phyloP scores from a whole-genome alignment of 1,140 invertebrate genomes.

The Brachionus angularis region DNA sequence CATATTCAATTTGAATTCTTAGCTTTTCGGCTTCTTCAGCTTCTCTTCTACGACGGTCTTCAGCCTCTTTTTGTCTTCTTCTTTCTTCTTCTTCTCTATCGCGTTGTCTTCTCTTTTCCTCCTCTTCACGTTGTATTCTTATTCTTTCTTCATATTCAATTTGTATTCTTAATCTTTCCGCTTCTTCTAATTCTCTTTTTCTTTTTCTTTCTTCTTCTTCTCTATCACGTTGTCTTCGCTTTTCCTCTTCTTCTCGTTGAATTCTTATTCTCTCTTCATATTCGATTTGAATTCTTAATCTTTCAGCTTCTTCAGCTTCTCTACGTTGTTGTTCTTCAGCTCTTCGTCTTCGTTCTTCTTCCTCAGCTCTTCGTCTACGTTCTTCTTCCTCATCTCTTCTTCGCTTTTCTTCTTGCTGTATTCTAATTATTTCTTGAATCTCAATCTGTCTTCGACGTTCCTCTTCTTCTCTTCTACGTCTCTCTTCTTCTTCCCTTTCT shows the following conservation, averaged over 20 bases:
- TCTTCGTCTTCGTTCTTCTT: slow-evolving; percentile 45
- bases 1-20: slow-evolving; percentile 44
- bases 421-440: not conserved
- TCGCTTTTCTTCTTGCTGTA: slow-evolving; percentile 35
- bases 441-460: not conserved
- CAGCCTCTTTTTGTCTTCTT: not conserved
- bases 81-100: not conserved
- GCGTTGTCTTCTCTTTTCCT: not conserved
- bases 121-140: not conserved
- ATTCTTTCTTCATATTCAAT: slow-evolving; percentile 44
- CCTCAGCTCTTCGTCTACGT: slow-evolving; percentile 45
- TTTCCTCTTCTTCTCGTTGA: slow-evolving; percentile 14
- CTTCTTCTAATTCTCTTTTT: slow-evolving; percentile 31
- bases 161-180: slow-evolving; percentile 44
- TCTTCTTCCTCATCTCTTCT: slow-evolving; percentile 46
- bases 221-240: not conserved
- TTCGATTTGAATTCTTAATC: slow-evolving; percentile 44
- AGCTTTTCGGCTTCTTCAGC: slow-evolving; percentile 45
- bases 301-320: slow-evolving; percentile 44
- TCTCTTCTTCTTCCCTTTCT: slow-evolving; percentile 19
- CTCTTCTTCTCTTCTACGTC: not conserved
- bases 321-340: not conserved
- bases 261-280: not conserved
- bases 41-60: slow-evolving; percentile 47
- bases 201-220: not conserved